phyloP scores from a whole-genome alignment of 2,888 invertebrate genomes.

The Escarpia spicata region DNA sequence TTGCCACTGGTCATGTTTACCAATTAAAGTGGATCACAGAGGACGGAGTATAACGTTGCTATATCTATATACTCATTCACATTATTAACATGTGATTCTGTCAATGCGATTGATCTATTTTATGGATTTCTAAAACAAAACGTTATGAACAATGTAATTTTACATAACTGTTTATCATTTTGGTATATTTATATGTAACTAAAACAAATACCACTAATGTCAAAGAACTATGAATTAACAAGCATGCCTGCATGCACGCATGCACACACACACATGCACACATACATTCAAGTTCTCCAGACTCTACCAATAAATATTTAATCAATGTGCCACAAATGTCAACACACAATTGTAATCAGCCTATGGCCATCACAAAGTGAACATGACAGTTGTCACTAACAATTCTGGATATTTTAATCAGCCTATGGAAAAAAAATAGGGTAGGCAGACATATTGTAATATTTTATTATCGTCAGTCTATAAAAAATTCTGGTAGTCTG shows the following conservation, averaged over 20 bases:
- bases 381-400: neutral
- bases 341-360: neutral
- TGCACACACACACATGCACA: neutral
- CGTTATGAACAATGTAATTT: neutral
- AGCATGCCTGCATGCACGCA: neutral
- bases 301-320: neutral
- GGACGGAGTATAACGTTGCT: no score
- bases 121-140: no score
- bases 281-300: neutral
- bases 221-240: neutral
- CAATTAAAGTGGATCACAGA: no score
- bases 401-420: neutral
- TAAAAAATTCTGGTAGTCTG: no score
- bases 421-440: no score
- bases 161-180: no score
- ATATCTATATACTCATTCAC: no score
- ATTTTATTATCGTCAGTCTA: no score
- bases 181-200: neutral
- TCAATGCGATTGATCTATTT: no score
- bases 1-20: no score
- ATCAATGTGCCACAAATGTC: neutral
- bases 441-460: no score
- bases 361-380: neutral
- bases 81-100: no score
- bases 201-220: neutral